Evolutionary conservation across 2,113 vertebrate species (phyloP), one percentile per base, ranked within the genome.

Genomic region (Microtus richardsoni): DNA sequence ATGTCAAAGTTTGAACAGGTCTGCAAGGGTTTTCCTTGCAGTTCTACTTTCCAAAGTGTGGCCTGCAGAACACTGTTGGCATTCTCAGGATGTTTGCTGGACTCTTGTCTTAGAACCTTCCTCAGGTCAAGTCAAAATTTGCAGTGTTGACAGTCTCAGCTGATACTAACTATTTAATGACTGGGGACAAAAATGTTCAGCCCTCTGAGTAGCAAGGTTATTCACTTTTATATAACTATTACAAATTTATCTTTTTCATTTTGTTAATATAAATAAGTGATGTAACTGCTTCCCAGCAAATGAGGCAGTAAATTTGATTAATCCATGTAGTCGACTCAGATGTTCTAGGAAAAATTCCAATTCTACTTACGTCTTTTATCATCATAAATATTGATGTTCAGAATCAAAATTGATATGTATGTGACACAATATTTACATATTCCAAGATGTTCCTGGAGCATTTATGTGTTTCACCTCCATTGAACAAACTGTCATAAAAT

Each of bases 331-430:
- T 97, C 14, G 4, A 91, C 68, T 97, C 83, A 96, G 96, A 98
- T 96, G 89, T 89, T 96, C 90, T 93, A 97, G 97, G 97, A 98
- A 98, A 98, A 62, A 86, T 96, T 98, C 89, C 88, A 97, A 22
- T 97, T 97, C 95, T 92, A 92, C 17, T 68, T 28, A 60, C 83
- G 94, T 96, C 60, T 47, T 47, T 93, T 98, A 97, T 88, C 52
- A 93, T 94, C 68, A 97, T 93, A 97, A 98, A 95, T 98, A 98
- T 94, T 97, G 93, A 98, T 97, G 14, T 75, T 86, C 71, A 78
- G 71, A 62, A 97, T 96, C 92, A 96, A 96, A 96, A 95, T 52
- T 95, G 97, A 89, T 66, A 79, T 89, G 4, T 88, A 70, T 90
- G 52, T 98, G 96, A 58, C 79, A 95, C 26, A 97, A 95, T 39